phyloP scores from a whole-genome alignment of 2,888 invertebrate species.

The Synergus laeviventris region DNA sequence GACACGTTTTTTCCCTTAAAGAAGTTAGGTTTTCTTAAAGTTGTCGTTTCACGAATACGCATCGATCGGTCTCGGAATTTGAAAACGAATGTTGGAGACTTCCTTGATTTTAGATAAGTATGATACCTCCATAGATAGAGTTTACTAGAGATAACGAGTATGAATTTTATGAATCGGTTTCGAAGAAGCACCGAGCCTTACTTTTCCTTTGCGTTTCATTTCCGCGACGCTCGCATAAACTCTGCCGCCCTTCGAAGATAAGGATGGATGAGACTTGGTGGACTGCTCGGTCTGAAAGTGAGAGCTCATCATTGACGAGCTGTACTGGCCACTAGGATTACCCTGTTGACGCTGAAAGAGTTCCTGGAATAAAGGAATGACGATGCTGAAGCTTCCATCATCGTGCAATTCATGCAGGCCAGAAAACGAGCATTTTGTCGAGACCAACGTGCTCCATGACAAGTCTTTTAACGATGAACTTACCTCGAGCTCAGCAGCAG shows the following conservation, averaged over 20 bases:
- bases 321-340: conserved; percentile 77
- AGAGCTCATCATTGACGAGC: conserved; percentile 83
- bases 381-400: conserved; percentile 61
- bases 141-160: not conserved
- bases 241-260: conserved; percentile 82
- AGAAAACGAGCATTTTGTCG: conserved; percentile 44
- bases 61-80: conserved; percentile 30
- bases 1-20: not conserved
- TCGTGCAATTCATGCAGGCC: conserved; percentile 58
- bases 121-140: conserved; percentile 37
- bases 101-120: conserved; percentile 19
- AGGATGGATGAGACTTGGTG: conserved; percentile 81
- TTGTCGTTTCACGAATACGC: not conserved
- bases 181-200: conserved; percentile 67
- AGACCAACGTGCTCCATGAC: conserved; percentile 44
- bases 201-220: conserved; percentile 93
- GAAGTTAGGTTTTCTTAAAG: not conserved
- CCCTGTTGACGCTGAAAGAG: conserved; percentile 92
- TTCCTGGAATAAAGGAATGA: conserved; percentile 78
- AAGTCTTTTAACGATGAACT: conserved; percentile 45
- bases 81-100: conserved; percentile 26
- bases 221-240: conserved; percentile 96
- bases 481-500: conserved; percentile 90
- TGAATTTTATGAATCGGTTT: conserved; percentile 24
- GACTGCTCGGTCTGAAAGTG: conserved; percentile 82